Evolutionary conservation across 1,140 invertebrate species (phyloP), one percentile per base, ranked within the genome.

Genomic region (Eurosta solidaginis): DNA sequence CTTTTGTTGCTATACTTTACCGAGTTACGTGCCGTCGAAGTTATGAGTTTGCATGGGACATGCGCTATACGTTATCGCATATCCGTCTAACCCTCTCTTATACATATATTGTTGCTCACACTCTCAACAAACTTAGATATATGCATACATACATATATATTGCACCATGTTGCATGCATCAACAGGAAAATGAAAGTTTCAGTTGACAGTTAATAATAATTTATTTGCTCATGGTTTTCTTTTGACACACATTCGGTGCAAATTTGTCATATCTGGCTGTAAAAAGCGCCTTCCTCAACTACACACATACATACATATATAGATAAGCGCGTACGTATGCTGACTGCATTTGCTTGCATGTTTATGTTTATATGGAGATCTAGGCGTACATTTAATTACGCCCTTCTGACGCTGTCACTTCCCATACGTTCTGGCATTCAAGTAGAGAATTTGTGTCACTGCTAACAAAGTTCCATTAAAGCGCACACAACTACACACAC

Each of bases 151-250:
- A 17, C 45, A 14, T 27, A 33, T 33, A 5, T 29, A 68, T 40
- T 20, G 59, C 29, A 36, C 59, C 59, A 68, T 68, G 59, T 68
- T 36, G 59, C 59, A 36, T 68, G 59, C 59, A 68, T 68, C 59
- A 40, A n/a, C 33, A n/a, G n/a, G 14, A 68, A 68, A 68, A 68
- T 40, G 59, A 68, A 68, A 68, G 59, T 68, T 40, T 40, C 59
- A 68, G 59, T 68, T 68, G 59, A 68, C 59, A 68, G 59, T 68
- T 68, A 68, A 68, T 68, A 68, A 68, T 68, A 68, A 68, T 68
- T 68, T 68, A 68, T 68, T 68, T 68, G 59, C 59, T 10, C 59
- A 68, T 68, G 33, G 33, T 9, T 68, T 68, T 68, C 59, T 33
- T 68, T 68, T 68, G 59, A 68, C 59, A 68, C 36, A 68, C 59